Conservation (phyloP, 2,888 invertebrate genomes). For the Gnatocerus cornutus region DNA sequence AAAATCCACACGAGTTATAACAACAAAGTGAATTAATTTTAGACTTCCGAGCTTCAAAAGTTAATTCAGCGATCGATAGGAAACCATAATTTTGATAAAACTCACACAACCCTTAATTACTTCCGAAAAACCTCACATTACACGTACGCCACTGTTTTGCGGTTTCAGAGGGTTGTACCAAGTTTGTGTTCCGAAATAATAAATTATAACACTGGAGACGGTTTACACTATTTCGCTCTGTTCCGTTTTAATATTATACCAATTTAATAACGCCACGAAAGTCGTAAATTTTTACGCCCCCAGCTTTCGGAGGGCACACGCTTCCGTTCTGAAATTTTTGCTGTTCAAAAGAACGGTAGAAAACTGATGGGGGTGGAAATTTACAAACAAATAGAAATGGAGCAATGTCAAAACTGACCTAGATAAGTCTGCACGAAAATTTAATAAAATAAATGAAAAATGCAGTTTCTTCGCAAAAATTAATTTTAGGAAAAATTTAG, state of each 20-base stretch:
- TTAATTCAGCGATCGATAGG: not conserved
- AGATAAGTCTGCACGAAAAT: no score
- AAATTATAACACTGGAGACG: constrained; percentile 12
- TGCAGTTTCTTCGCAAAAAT: no score
- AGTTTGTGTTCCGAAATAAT: constrained; percentile 11
- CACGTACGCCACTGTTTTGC: constrained; percentile 10
- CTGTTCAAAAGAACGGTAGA: no score
- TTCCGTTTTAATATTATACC: constrained; percentile 27
- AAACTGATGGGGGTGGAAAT: no score
- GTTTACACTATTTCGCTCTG: constrained; percentile 18
- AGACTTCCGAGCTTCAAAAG: not conserved
- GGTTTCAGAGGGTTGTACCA: not conserved
- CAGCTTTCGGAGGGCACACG: constrained; percentile 8
- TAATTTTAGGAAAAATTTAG: no score
- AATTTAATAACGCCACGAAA: constrained; percentile 24
- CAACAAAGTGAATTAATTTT: constrained; percentile 2
- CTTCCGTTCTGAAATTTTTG: constrained; percentile 5
- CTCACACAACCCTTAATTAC: no score
- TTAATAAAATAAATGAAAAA: no score
- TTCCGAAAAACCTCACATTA: not conserved
- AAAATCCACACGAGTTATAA: not conserved
- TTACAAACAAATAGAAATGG: no score
- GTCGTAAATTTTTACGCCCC: constrained; percentile 25
- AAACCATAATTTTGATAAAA: not conserved
- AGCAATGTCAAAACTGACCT: no score